These are phyloP conservation scores for Papilio dardanus DNA, from an alignment of 1,140 invertebrate genomes.

Conservation along the genomic window DNA sequence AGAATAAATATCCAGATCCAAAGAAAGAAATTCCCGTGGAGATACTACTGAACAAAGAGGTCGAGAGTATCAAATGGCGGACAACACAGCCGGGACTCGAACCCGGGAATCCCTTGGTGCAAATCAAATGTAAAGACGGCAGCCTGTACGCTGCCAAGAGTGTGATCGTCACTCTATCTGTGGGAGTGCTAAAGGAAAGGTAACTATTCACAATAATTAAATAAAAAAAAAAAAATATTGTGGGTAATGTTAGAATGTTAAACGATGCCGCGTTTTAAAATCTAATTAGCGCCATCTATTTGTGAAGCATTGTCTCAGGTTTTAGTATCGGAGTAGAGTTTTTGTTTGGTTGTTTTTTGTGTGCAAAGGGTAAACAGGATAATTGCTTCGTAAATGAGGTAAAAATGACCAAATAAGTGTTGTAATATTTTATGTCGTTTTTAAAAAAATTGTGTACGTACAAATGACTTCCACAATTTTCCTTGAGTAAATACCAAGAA, in stretches of 20 bases:
- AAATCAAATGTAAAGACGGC: slow-evolving; percentile 84
- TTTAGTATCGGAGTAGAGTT: too few species aligned
- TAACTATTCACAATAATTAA: slow-evolving; percentile 40
- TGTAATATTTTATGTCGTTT: too few species aligned
- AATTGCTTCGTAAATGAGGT: too few species aligned
- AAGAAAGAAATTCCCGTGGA: slow-evolving; percentile 66
- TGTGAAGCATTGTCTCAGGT: background rate
- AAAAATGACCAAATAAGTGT: too few species aligned
- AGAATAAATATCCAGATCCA: slow-evolving; percentile 76
- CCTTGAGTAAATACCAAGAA: too few species aligned
- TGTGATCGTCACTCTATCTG: slow-evolving; percentile 86
- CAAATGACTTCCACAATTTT: too few species aligned
- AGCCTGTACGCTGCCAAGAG: slow-evolving; percentile 84
- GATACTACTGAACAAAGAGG: slow-evolving; percentile 75
- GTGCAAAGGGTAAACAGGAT: too few species aligned
- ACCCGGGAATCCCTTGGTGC: slow-evolving; percentile 61
- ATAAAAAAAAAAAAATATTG: too few species aligned
- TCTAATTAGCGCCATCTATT: background rate
- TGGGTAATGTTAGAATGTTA: background rate
- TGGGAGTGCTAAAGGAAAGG: slow-evolving; percentile 87
- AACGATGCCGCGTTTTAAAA: background rate
- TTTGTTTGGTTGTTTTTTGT: too few species aligned
- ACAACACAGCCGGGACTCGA: slow-evolving; percentile 50
- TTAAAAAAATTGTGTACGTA: too few species aligned
- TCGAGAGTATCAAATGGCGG: slow-evolving; percentile 73